These are phyloP conservation scores for Tridacna gigas DNA, from an alignment of 2,888 invertebrate genomes.

Conservation along the genomic window DNA sequence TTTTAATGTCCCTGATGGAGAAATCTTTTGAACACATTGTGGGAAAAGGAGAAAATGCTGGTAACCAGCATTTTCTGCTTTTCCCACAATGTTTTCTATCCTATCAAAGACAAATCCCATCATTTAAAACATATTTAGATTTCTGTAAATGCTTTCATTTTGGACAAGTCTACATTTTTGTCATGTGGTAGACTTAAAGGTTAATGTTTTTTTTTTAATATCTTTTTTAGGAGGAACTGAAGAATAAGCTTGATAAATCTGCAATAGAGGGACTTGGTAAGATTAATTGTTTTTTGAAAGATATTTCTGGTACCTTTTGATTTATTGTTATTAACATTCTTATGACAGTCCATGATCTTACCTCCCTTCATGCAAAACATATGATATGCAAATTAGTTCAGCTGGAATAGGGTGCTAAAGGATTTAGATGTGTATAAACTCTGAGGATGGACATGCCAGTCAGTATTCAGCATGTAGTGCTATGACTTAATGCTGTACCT, in stretches of 20 bases:
- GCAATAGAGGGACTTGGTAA: constrained; percentile 78
- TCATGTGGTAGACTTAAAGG: background rate
- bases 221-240: constrained; percentile 77
- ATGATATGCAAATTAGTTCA: too few relatives aligned
- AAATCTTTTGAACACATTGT: background rate
- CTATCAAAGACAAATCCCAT: background rate
- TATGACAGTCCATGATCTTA: too few relatives aligned
- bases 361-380: too few relatives aligned
- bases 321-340: too few relatives aligned
- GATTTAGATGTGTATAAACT: too few relatives aligned
- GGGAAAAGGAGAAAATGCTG: background rate
- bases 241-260: constrained; percentile 81
- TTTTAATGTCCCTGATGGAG: background rate
- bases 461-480: too few relatives aligned
- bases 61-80: background rate
- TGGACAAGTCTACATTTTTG: too few relatives aligned
- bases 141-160: too few relatives aligned
- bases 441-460: too few relatives aligned
- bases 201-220: background rate
- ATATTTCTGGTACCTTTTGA: too few relatives aligned
- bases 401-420: too few relatives aligned
- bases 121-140: background rate
- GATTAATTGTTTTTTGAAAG: constrained; percentile 11
- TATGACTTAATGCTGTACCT: too few relatives aligned
- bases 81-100: background rate